phyloP scores from a whole-genome alignment of 2,888 invertebrate species.

The Nemoura dubitans region DNA sequence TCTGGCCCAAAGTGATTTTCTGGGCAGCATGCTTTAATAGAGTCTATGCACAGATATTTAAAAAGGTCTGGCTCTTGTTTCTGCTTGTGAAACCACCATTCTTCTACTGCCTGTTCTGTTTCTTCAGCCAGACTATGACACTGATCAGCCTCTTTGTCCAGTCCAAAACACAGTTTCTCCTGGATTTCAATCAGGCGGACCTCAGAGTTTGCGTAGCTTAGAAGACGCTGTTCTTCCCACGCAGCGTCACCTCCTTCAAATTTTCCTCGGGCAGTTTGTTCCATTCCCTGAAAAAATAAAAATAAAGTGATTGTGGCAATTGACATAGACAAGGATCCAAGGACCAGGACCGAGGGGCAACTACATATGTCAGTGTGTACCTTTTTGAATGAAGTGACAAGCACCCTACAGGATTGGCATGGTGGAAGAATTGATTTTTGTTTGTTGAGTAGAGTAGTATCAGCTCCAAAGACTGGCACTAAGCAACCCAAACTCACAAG shows the following conservation, averaged over 20 bases:
- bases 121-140: constrained; percentile 88
- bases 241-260: constrained; percentile 94
- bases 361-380: constrained; percentile 54
- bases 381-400: constrained; percentile 79
- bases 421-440: constrained; percentile 66
- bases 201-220: constrained; percentile 86
- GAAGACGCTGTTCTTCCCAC: constrained; percentile 90
- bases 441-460: constrained; percentile 10
- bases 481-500: neutral
- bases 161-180: constrained; percentile 83
- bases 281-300: constrained; percentile 71
- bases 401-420: constrained; percentile 79
- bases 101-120: constrained; percentile 81
- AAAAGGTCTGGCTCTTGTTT: constrained; percentile 69
- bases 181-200: constrained; percentile 90
- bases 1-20: constrained; percentile 82
- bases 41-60: constrained; percentile 81
- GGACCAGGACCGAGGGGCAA: constrained; percentile 21
- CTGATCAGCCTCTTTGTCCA: constrained; percentile 74
- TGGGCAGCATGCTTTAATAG: constrained; percentile 83
- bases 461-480: neutral
- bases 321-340: neutral
- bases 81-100: constrained; percentile 86
- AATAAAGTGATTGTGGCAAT: neutral
- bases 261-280: constrained; percentile 83